Evolutionary conservation across 92 coral and sea anemone genomes (phyloP).

Genomic region (Palythoa heliodiscus): DNA sequence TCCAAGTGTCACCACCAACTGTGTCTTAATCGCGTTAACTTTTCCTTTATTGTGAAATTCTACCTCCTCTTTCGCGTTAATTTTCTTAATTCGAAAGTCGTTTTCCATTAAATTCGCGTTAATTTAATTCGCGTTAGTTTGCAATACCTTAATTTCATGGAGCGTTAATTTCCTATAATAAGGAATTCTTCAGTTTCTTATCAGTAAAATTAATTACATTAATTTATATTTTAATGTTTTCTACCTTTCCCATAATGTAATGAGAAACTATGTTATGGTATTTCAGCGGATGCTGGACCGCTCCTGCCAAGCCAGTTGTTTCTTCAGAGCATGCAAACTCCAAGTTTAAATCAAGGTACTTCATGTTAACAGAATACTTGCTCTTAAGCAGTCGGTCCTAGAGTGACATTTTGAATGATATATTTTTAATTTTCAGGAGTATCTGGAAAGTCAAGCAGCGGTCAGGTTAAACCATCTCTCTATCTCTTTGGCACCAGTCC

Average conservation of each 20-base stretch:
- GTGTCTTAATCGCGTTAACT: too few relatives aligned
- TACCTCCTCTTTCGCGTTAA: too few relatives aligned
- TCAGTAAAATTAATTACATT: too few relatives aligned
- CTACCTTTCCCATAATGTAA: background rate
- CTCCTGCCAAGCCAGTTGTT: slow-evolving; percentile 80
- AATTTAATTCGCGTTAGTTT: too few relatives aligned
- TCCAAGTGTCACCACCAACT: too few relatives aligned
- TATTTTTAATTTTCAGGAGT: background rate
- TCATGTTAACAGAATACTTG: background rate
- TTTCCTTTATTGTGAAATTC: too few relatives aligned
- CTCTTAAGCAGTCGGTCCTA: background rate
- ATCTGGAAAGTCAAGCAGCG: slow-evolving; percentile 41
- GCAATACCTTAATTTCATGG: too few relatives aligned
- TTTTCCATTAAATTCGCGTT: too few relatives aligned
- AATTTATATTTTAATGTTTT: too few relatives aligned
- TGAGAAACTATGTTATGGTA: background rate
- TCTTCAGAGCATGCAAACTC: slow-evolving; percentile 82
- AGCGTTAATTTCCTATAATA: too few relatives aligned
- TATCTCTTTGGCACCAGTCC: slow-evolving; percentile 44
- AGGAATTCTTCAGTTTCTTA: too few relatives aligned
- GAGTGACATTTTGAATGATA: background rate
- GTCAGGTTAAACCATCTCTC: slow-evolving; percentile 29
- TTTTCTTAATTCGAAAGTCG: too few relatives aligned
- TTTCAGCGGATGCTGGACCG: slow-evolving; percentile 74
- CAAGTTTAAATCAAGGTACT: slow-evolving; percentile 76